A percentile compares a stretch with the other conserved stretches of the same genome.
phyloP scores from a whole-genome alignment of 2,888 invertebrate species.

The Mythimna vitellina region DNA sequence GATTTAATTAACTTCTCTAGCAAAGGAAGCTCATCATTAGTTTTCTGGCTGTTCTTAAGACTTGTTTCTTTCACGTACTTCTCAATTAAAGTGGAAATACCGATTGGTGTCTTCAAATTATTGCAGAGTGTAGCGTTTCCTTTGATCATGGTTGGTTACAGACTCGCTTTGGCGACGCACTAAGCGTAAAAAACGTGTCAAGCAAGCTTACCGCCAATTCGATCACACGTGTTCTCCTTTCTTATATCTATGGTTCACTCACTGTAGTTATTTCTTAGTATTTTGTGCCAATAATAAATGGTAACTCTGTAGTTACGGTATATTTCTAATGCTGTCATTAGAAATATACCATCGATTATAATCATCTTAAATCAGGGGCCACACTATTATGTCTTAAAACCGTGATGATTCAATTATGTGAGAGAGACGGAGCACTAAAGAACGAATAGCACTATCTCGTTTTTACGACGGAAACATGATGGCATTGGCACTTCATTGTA shows the following conservation, averaged over 20 bases:
- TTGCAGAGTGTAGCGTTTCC: constrained; percentile 1
- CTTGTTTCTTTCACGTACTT: background rate
- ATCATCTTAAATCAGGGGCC: background rate
- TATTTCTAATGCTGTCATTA: no score
- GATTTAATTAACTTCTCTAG: constrained; percentile 42
- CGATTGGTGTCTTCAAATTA: constrained; percentile 4
- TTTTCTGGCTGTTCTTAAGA: constrained; percentile 12
- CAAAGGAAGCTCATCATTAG: constrained; percentile 31
- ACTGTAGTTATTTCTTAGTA: background rate
- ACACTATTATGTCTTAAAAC: background rate
- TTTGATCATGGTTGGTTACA: constrained; percentile 9
- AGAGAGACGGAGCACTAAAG: background rate
- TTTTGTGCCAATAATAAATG: background rate
- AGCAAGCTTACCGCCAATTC: constrained; percentile 14
- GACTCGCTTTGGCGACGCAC: background rate
- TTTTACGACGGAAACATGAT: background rate
- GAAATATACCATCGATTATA: background rate
- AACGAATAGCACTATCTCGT: background rate
- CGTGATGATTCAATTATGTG: background rate
- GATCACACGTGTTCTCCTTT: background rate
- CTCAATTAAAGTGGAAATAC: background rate
- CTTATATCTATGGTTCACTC: no score
- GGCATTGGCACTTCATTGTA: background rate
- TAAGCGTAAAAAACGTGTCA: constrained; percentile 22
- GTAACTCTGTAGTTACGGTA: no score